Base-by-base conservation (phyloP, 1,140 invertebrate species). In the Bombus impatiens region DNA sequence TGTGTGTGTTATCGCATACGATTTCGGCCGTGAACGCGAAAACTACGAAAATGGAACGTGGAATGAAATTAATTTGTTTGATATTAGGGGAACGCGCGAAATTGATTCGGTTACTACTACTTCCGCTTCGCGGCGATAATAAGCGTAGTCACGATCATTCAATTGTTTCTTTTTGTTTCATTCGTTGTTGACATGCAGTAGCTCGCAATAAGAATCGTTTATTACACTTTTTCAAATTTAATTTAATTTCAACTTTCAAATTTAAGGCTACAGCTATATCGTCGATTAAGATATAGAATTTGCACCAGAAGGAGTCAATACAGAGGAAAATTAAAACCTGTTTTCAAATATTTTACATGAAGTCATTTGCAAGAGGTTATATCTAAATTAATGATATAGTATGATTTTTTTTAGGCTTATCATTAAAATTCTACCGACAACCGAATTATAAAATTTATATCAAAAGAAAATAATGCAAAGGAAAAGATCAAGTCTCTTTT, bases 41-140 rank as follows among this genome's bases (percentile, higher is more conserved):
- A 71, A 71, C 67, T 68, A 57, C 40, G 62, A 44, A 84, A 84
- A 78, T 57, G 65, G 82, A 78, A 47, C 74, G n/a, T 71, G 68
- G 22, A 37, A 44, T 74, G 57, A 82, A 82, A 78, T 67, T 32
- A 79, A 79, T 79, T 42, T n/a, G 70, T 72, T 72, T 42, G 37
- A 35, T 5, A 72, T 15, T 40, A 72, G 70, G 40, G 67, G 78
- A 79, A 67, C 74, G 47, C 28, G 44, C 32, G 57, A 82, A 82
- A 83, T 67, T 68, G 59, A 10, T 59, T 59, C 53, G 25, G 25
- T 25, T 32, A 28, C 59, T 12, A 59, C 13, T 47, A 62, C 47
- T 42, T 74, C 28, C 70, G 70, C 74, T 32, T 68, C 9, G 6
- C 37, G 15, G 1, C 1, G 40, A 62, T n/a, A 35, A 81, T 42